Conservation (phyloP, 2,113 vertebrate species). For the Ornithorhynchus anatinus region DNA sequence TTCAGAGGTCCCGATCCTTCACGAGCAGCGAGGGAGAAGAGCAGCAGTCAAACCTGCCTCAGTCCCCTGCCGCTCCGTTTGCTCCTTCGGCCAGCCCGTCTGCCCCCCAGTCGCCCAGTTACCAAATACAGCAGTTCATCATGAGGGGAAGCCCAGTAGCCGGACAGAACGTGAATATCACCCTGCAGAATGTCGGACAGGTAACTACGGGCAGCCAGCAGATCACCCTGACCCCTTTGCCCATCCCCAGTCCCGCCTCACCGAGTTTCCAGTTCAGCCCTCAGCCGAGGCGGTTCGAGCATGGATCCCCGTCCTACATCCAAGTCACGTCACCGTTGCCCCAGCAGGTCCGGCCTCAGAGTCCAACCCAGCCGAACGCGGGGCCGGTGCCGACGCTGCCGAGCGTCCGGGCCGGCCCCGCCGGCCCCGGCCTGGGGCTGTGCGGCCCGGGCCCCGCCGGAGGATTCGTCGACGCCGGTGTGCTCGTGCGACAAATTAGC, state of each 20-base stretch:
- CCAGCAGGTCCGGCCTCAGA: slow-evolving; percentile 86
- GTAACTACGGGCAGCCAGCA: slow-evolving; percentile 84
- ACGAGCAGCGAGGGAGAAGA: slow-evolving; percentile 86
- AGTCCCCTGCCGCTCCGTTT: slow-evolving; percentile 86
- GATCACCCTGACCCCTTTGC: slow-evolving; percentile 85
- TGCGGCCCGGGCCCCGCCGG: slow-evolving; percentile 86
- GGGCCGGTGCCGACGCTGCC: slow-evolving; percentile 75
- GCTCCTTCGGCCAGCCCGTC: slow-evolving; percentile 85
- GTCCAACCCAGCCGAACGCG: slow-evolving; percentile 86
- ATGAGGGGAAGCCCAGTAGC: slow-evolving; percentile 90
- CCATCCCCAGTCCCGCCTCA: slow-evolving; percentile 81
- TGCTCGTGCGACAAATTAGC: slow-evolving; percentile 86
- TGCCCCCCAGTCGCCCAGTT: slow-evolving; percentile 89
- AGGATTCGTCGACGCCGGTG: slow-evolving; percentile 82
- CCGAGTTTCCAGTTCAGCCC: slow-evolving; percentile 88
- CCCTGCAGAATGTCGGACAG: slow-evolving; percentile 86
- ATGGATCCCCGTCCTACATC: slow-evolving; percentile 84
- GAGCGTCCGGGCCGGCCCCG: slow-evolving; percentile 77
- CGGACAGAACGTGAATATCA: slow-evolving; percentile 91
- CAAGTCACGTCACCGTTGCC: slow-evolving; percentile 88
- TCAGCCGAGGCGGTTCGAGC: slow-evolving; percentile 85
- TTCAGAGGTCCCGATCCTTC: slow-evolving; percentile 86
- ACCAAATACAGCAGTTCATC: slow-evolving; percentile 82
- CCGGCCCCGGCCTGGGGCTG: slow-evolving; percentile 75
- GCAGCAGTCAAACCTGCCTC: slow-evolving; percentile 77